Conservation (phyloP, 2,888 invertebrate genomes). For the Chymomyza caudatula region DNA sequence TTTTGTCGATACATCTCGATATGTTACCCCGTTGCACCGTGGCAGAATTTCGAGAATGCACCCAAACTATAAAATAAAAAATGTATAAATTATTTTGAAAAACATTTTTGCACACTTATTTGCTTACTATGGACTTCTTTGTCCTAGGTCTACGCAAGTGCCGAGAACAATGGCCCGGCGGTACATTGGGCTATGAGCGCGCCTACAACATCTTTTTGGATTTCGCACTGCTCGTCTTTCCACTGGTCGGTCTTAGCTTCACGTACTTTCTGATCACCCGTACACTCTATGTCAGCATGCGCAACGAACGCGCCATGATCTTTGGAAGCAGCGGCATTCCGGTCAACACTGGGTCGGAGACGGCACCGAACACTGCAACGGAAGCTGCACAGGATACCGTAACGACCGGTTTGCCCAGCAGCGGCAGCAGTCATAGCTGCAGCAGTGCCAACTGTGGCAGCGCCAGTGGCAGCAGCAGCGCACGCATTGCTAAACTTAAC, state of each 20-base stretch:
- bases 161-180: constrained; percentile 81
- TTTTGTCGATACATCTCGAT: too few species aligned
- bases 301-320: constrained; percentile 75
- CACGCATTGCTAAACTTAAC: neutral
- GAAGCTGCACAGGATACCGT: too few species aligned
- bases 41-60: too few species aligned
- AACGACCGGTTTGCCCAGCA: constrained; percentile 12
- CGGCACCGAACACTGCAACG: too few species aligned
- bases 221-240: constrained; percentile 83
- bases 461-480: constrained; percentile 2
- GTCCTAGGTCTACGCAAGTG: constrained; percentile 81
- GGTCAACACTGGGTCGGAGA: neutral
- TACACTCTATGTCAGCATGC: constrained; percentile 76
- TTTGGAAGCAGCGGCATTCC: constrained; percentile 50
- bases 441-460: neutral
- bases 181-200: constrained; percentile 80
- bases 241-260: constrained; percentile 82
- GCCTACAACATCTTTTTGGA: constrained; percentile 83
- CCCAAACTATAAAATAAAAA: too few species aligned
- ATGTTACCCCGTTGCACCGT: too few species aligned
- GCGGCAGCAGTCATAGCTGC: constrained; percentile 9
- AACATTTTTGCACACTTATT: too few species aligned
- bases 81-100: too few species aligned
- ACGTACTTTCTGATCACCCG: constrained; percentile 81
- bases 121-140: too few species aligned